Conservation (phyloP, 92 coral and sea anemone genomes). For the Ricordea florida region DNA sequence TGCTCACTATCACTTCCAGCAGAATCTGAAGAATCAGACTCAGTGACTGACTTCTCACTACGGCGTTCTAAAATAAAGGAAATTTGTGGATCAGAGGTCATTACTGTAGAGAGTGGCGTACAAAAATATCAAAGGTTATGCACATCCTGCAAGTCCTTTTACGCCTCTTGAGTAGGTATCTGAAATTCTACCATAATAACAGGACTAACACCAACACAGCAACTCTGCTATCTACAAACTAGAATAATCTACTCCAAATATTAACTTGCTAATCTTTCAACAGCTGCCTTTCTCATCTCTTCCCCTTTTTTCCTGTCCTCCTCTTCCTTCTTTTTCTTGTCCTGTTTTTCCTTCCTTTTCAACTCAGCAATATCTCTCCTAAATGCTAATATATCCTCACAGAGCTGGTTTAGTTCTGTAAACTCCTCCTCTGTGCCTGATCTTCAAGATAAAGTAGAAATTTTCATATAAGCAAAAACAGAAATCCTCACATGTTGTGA, state of each 20-base stretch:
- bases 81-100: constrained; percentile 12
- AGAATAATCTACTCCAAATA: constrained; percentile 10
- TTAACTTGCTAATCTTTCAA: constrained; percentile 27
- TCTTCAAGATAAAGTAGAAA: neutral
- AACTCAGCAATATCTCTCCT: constrained; percentile 42
- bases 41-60: constrained; percentile 16
- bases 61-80: neutral
- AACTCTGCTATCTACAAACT: constrained; percentile 6
- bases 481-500: neutral
- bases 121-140: constrained; percentile 2
- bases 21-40: constrained; percentile 6
- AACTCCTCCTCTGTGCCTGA: neutral
- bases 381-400: constrained; percentile 14
- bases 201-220: neutral
- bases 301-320: constrained; percentile 55
- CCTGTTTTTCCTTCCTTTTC: neutral
- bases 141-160: constrained; percentile 16
- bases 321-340: constrained; percentile 7
- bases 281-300: constrained; percentile 57
- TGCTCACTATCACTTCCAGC: constrained; percentile 8
- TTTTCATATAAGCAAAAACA: neutral
- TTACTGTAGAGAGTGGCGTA: neutral
- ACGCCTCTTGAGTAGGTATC: constrained; percentile 1
- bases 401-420: constrained; percentile 28
- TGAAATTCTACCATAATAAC: constrained; percentile 11